Evolutionary conservation across 2,113 vertebrate genomes (phyloP), one percentile per base, ranked within the genome.

Genomic region (Larimichthys crocea): DNA sequence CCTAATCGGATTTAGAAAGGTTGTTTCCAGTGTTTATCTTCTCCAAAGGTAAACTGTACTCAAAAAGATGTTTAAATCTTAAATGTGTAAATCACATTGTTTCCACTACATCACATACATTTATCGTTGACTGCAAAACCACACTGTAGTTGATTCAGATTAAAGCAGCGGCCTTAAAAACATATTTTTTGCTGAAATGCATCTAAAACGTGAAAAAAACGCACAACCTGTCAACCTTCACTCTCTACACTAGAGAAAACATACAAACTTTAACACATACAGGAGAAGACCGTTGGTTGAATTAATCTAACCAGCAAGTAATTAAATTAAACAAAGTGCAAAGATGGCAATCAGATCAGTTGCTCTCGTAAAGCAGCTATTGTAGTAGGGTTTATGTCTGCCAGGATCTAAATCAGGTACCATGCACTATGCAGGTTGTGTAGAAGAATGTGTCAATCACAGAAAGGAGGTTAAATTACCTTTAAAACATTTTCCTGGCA

Each of bases 1-100:
- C 85, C 79, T 93, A 84, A 88, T 90, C 55, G 26, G 85, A 92
- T 85, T 90, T 88, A 69, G 56, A 71, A 79, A 84, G 63, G 55
- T 76, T 87, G 63, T 72, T 88, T 82, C 69, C 61, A 84, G 49
- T 57, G 42, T 86, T 87, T 78, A 76, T 82, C 65, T 84, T 82
- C 69, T 80, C 67, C 42, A 67, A 48, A 80, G 16, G 60, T 87
- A 85, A 87, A 86, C 35, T 29, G 14, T 55, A 60, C 63, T 75
- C 72, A 71, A 53, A 80, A 76, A 74, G 29, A 62, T 60, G 49
- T 71, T n/a, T n/a, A n/a, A n/a, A n/a, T n/a, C n/a, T n/a, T n/a
- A n/a, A n/a, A 62, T 60, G 49, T 71, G 3, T 16, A 42, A 20
- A 42, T 35, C 35, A 40, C 49, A 26, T 15, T 5, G 4, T 60